Conservation (phyloP, 2,113 vertebrate species). For the Leucopsar rothschildi region DNA sequence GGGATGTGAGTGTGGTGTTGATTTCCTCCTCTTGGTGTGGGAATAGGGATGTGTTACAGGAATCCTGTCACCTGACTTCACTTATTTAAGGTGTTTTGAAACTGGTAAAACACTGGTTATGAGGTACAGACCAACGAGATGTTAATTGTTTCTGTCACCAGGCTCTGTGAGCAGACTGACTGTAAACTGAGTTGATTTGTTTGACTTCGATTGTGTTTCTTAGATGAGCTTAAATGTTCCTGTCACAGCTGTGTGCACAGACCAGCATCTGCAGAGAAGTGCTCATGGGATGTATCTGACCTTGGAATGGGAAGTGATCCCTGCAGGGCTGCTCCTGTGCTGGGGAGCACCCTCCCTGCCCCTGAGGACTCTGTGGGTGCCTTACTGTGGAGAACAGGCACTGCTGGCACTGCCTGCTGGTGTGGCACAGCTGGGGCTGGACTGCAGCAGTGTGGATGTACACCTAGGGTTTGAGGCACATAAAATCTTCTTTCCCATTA, state of each 20-base stretch:
- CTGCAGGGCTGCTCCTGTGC: not conserved
- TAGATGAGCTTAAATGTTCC: not conserved
- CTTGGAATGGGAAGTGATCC: not conserved
- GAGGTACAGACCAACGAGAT: not conserved
- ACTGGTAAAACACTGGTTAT: not conserved
- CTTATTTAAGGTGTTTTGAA: not conserved
- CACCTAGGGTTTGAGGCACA: not conserved
- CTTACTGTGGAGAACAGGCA: not conserved
- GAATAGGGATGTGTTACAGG: not conserved
- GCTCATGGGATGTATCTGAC: not conserved
- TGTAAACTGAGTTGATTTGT: not conserved
- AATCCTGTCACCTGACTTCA: not conserved
- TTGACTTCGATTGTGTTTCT: not conserved
- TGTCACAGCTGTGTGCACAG: not conserved
- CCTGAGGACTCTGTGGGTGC: not conserved
- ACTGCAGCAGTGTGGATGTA: rapidly evolving
- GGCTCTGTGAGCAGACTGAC: not conserved
- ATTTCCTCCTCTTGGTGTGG: not conserved
- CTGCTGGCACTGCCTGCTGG: not conserved
- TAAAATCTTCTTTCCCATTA: slow-evolving; percentile 46
- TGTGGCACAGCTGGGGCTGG: not conserved
- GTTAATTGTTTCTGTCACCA: not conserved
- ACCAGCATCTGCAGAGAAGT: not conserved
- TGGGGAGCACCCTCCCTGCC: not conserved
- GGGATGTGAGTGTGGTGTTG: not conserved